These are phyloP conservation scores for Cryptotis parvus DNA, from an alignment of 2,113 vertebrate genomes.

Conservation along the genomic window DNA sequence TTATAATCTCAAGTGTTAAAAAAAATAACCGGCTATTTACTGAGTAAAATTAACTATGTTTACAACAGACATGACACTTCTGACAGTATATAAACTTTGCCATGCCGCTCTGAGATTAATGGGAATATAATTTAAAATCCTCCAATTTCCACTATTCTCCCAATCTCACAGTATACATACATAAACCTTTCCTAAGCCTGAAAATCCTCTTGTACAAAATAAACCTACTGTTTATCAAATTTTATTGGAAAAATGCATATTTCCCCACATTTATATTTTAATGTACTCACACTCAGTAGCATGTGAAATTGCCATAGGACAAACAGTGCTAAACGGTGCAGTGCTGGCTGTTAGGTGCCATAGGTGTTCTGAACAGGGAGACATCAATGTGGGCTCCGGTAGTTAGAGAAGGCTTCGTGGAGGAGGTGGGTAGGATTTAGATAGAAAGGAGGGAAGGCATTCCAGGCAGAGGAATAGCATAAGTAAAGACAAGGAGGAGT, in stretches of 20 bases:
- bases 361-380: slow-evolving; percentile 84
- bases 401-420: slow-evolving; percentile 82
- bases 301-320: slow-evolving; percentile 85
- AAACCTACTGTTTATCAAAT: slow-evolving; percentile 68
- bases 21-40: slow-evolving; percentile 15
- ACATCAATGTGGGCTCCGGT: slow-evolving; percentile 83
- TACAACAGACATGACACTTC: slow-evolving; percentile 49
- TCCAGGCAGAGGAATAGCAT: slow-evolving; percentile 84
- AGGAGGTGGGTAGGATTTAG: slow-evolving; percentile 84
- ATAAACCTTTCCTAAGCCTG: slow-evolving; percentile 57
- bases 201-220: slow-evolving; percentile 65
- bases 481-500: slow-evolving; percentile 84
- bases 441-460: slow-evolving; percentile 84
- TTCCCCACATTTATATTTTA: slow-evolving; percentile 83
- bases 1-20: slow-evolving; percentile 33
- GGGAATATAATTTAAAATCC: slow-evolving; percentile 38
- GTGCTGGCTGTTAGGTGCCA: slow-evolving; percentile 83
- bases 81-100: slow-evolving; percentile 52
- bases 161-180: slow-evolving; percentile 62
- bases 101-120: slow-evolving; percentile 55
- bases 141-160: slow-evolving; percentile 60
- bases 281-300: slow-evolving; percentile 85
- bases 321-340: slow-evolving; percentile 84
- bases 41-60: slow-evolving; percentile 47
- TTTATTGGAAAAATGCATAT: slow-evolving; percentile 80